phyloP scores from a whole-genome alignment of 1,140 invertebrate genomes.

The Aphelinus certus region DNA sequence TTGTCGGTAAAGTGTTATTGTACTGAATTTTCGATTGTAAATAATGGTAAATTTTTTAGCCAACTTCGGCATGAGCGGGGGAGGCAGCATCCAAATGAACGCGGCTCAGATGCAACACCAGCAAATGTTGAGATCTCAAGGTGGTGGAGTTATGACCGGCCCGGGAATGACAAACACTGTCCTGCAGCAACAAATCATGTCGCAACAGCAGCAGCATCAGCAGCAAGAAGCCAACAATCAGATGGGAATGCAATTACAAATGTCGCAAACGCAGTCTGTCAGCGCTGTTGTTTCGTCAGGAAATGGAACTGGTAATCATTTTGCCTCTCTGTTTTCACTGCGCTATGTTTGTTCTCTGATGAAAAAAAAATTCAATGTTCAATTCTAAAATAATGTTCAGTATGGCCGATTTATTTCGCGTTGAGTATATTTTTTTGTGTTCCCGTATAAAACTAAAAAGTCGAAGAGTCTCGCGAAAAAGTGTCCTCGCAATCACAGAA shows the following conservation, averaged over 20 bases:
- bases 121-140: constrained; percentile 62
- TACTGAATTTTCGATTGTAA: not conserved
- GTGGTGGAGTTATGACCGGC: constrained; percentile 54
- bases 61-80: constrained; percentile 60
- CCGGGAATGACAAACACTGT: constrained; percentile 56
- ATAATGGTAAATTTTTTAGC: constrained; percentile 45
- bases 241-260: constrained; percentile 67
- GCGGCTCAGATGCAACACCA: constrained; percentile 68
- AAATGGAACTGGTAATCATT: constrained; percentile 56
- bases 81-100: constrained; percentile 68
- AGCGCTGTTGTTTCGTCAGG: constrained; percentile 53
- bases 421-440: too few species aligned
- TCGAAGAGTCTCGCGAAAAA: too few species aligned
- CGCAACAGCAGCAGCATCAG: constrained; percentile 63
- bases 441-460: too few species aligned
- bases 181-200: constrained; percentile 72
- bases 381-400: too few species aligned
- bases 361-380: too few species aligned
- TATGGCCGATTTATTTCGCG: too few species aligned
- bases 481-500: too few species aligned
- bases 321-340: not conserved
- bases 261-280: constrained; percentile 64
- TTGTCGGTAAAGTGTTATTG: not conserved
- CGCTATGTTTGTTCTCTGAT: too few species aligned
- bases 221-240: constrained; percentile 65